Conservation (phyloP, 2,113 vertebrate species). For the Daboia siamensis region DNA sequence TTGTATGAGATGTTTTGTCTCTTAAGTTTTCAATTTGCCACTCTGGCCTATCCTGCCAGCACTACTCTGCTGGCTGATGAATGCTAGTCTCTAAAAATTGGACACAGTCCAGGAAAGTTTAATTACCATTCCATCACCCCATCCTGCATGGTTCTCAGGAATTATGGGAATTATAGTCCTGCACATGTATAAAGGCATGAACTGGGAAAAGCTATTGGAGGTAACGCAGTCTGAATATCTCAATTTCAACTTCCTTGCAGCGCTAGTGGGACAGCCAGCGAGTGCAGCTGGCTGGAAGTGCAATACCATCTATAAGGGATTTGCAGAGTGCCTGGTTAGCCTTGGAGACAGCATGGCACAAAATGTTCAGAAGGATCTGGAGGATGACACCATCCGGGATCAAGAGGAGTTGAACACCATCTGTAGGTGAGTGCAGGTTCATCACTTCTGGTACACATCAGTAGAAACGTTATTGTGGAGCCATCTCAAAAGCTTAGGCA, state of each 20-base stretch:
- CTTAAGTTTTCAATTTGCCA: neutral
- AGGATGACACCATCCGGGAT: conserved; percentile 53
- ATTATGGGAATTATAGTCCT: neutral
- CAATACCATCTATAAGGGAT: conserved; percentile 92
- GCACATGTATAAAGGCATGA: neutral
- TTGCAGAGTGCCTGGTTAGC: conserved; percentile 88
- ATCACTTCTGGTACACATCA: neutral
- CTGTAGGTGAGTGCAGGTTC: conserved; percentile 79
- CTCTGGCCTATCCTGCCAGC: neutral
- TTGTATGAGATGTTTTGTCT: neutral
- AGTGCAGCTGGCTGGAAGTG: conserved; percentile 74
- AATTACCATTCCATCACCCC: neutral
- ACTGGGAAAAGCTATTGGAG: neutral
- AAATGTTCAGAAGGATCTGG: conserved; percentile 63
- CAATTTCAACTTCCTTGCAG: conserved; percentile 48
- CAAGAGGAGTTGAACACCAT: conserved; percentile 85
- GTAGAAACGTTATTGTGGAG: no score
- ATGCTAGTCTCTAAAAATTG: neutral
- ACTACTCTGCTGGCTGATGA: neutral
- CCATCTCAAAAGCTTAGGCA: neutral
- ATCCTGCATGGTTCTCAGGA: neutral
- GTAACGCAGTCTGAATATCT: neutral
- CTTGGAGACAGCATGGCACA: conserved; percentile 87
- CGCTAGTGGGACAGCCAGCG: conserved; percentile 41
- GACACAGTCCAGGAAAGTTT: neutral